phyloP scores from a whole-genome alignment of 2,888 invertebrate species.

The Phyllotreta striolata region DNA sequence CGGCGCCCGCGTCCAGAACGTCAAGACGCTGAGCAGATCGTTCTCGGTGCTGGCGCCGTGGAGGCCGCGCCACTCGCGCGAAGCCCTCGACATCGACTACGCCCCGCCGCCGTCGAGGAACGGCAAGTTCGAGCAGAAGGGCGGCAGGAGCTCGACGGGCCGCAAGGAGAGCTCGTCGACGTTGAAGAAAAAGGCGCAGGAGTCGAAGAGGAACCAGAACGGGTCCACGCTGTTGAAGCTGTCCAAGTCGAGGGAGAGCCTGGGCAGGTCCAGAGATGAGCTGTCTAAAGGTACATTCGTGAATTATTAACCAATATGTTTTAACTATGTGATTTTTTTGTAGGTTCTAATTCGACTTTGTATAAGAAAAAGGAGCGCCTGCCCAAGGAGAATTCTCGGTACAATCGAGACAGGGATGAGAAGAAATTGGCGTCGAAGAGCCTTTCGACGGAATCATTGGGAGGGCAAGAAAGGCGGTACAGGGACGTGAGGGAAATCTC shows the following conservation, averaged over 20 bases:
- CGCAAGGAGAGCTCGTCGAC: conserved; percentile 57
- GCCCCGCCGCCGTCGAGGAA: conserved; percentile 68
- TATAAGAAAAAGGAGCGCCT: conserved; percentile 60
- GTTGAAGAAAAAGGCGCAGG: conserved; percentile 63
- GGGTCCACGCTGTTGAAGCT: conserved; percentile 60
- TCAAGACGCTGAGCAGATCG: conserved; percentile 77
- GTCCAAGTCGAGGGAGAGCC: conserved; percentile 58
- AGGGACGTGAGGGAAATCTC: conserved; percentile 63
- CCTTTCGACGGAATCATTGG: conserved; percentile 71
- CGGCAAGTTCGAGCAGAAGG: conserved; percentile 59
- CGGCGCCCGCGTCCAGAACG: conserved; percentile 69
- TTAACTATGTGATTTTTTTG: background rate
- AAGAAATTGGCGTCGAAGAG: conserved; percentile 62
- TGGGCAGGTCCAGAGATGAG: conserved; percentile 56
- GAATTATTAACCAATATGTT: conserved; percentile 36
- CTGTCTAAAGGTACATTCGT: conserved; percentile 42
- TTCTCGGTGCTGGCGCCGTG: conserved; percentile 87
- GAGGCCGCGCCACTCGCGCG: conserved; percentile 78
- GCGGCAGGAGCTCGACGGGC: conserved; percentile 52
- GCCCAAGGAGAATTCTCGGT: conserved; percentile 61
- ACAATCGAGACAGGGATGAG: conserved; percentile 55
- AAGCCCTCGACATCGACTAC: conserved; percentile 81
- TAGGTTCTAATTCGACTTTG: conserved; percentile 55
- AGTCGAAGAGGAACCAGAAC: conserved; percentile 57
- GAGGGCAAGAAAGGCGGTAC: conserved; percentile 58